These are phyloP conservation scores for Labrus mixtus DNA, from an alignment of 2,113 vertebrate species.

Conservation along the genomic window DNA sequence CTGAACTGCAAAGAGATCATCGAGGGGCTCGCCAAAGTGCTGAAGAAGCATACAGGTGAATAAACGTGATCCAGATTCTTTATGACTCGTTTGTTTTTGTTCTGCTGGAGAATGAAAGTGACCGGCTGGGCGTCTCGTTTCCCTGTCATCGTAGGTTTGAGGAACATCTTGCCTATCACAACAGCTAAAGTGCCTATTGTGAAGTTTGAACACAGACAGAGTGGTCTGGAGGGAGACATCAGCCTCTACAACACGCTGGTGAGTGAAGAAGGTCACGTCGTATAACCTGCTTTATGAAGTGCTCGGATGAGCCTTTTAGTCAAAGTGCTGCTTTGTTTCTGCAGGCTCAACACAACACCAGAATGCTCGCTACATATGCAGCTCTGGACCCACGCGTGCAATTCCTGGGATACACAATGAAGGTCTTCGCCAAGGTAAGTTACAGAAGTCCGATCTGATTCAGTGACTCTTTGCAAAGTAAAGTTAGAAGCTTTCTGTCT, in stretches of 20 bases:
- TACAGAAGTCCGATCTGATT: not conserved
- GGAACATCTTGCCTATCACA: conserved; percentile 98
- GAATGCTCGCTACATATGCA: conserved; percentile 97
- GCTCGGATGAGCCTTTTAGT: not conserved
- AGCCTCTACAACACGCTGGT: conserved; percentile 99
- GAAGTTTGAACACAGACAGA: conserved; percentile 97
- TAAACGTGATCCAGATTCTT: not conserved
- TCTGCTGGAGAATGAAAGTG: not conserved
- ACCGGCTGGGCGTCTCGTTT: not conserved
- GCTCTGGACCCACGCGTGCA: conserved; percentile 96
- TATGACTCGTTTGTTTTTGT: not conserved
- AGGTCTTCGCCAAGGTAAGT: conserved; percentile 96
- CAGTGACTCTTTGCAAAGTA: not conserved
- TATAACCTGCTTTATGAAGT: not conserved
- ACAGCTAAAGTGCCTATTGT: conserved; percentile 99
- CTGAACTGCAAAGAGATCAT: conserved; percentile 99
- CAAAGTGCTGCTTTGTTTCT: not conserved
- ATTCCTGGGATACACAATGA: conserved; percentile 96
- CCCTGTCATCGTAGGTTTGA: conserved; percentile 87
- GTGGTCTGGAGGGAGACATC: conserved; percentile 96
- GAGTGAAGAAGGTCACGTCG: conserved; percentile 55
- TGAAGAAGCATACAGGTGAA: conserved; percentile 96
- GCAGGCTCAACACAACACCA: conserved; percentile 97
- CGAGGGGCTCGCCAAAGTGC: conserved; percentile 95
- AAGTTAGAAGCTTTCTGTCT: not conserved